Evolutionary conservation across 2,888 invertebrate species (phyloP).

Genomic region (Zaprionus obscuricornis): DNA sequence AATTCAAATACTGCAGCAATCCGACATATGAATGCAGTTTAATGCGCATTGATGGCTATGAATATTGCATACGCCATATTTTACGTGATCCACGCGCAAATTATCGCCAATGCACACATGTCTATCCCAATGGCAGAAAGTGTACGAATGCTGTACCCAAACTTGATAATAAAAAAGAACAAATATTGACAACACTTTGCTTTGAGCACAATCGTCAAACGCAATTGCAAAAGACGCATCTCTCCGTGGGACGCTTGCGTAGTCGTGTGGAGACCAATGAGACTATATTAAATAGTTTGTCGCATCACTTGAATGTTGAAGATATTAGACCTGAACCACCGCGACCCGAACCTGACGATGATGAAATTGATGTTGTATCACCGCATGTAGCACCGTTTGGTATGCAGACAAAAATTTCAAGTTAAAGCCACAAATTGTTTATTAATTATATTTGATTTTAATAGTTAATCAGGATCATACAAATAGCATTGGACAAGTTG

Average conservation of each 20-base stretch:
- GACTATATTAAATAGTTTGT: conserved; percentile 86
- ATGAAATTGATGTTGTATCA: conserved; percentile 84
- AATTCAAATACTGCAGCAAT: conserved; percentile 86
- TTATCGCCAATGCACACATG: conserved; percentile 91
- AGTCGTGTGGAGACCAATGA: conserved; percentile 87
- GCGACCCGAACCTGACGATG: conserved; percentile 80
- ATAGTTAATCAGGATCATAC: conserved; percentile 80
- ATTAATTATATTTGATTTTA: conserved; percentile 1
- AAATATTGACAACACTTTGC: conserved; percentile 86
- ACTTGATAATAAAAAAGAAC: conserved; percentile 88
- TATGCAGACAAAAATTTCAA: conserved; percentile 75
- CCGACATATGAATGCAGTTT: conserved; percentile 88
- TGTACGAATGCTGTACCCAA: conserved; percentile 92
- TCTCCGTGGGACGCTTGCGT: conserved; percentile 85
- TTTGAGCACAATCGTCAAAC: conserved; percentile 88
- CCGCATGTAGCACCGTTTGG: conserved; percentile 86
- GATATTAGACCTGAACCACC: conserved; percentile 67
- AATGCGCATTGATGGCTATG: conserved; percentile 88
- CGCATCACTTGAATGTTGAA: conserved; percentile 86
- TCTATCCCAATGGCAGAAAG: conserved; percentile 87
- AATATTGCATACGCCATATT: conserved; percentile 92
- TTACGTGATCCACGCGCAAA: conserved; percentile 92
- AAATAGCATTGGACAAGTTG: conserved; percentile 85
- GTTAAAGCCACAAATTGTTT: background rate
- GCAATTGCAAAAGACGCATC: conserved; percentile 86